Evolutionary conservation across 2,888 invertebrate species (phyloP).

Genomic region (Pilophorus perplexus): DNA sequence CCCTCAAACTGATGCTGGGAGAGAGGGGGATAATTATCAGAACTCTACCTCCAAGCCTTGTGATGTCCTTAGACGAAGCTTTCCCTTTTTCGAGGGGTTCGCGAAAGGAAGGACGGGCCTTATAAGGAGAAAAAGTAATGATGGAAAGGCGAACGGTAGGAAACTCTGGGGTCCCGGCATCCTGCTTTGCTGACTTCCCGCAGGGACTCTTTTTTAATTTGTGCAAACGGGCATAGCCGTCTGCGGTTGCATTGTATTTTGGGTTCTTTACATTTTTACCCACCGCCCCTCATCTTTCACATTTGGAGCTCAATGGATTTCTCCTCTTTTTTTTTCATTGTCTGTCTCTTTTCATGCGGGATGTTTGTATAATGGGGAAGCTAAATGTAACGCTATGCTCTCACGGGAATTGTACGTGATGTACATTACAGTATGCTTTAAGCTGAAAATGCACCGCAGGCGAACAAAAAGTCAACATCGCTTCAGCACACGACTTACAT

Average conservation of each 20-base stretch:
- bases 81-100: conserved; percentile 10
- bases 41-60: neutral
- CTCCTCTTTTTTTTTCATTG: neutral
- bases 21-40: conserved; percentile 13
- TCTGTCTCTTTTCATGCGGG: too few species aligned
- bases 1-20: neutral
- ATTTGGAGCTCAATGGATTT: neutral
- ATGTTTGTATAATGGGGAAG: too few species aligned
- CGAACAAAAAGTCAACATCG: too few species aligned
- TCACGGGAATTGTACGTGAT: neutral
- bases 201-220: conserved; percentile 31
- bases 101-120: neutral
- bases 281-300: neutral
- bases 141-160: conserved; percentile 24
- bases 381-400: too few species aligned
- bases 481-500: too few species aligned
- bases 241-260: conserved; percentile 18
- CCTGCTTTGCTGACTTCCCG: neutral
- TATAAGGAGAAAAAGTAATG: conserved; percentile 28
- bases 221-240: conserved; percentile 20
- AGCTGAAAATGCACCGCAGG: too few species aligned
- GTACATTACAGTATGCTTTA: too few species aligned
- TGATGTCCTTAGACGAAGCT: neutral
- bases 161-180: conserved; percentile 12
- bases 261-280: conserved; percentile 16